Conservation (phyloP, 2,888 invertebrate species). For the Tinea pellionella region DNA sequence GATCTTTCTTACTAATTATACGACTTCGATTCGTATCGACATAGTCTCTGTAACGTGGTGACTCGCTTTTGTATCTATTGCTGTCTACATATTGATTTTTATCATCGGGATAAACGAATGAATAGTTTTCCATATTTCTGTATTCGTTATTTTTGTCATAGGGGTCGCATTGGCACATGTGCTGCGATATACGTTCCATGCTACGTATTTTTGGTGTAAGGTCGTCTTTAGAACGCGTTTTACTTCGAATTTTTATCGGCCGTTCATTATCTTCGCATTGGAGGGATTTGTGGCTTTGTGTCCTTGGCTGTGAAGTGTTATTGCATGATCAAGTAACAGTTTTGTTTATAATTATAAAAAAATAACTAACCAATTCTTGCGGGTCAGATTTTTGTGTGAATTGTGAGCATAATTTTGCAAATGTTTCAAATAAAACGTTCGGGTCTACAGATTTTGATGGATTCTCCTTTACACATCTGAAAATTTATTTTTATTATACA, state of each 20-base stretch:
- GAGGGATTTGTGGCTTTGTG: constrained; percentile 54
- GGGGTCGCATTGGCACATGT: neutral
- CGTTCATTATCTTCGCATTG: constrained; percentile 44
- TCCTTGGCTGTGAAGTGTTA: constrained; percentile 30
- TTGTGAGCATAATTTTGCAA: constrained; percentile 48
- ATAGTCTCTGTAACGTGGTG: neutral
- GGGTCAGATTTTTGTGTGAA: constrained; percentile 31
- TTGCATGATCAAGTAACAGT: neutral
- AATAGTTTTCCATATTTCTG: neutral
- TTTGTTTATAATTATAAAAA: neutral
- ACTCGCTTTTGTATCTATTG: neutral
- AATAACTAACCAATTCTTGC: constrained; percentile 25
- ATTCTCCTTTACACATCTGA: constrained; percentile 24
- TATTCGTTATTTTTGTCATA: neutral
- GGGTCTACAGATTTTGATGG: constrained; percentile 31
- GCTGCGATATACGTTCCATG: neutral
- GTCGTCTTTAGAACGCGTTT: constrained; percentile 31
- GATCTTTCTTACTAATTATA: constrained; percentile 17
- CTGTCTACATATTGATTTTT: neutral
- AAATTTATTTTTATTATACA: neutral
- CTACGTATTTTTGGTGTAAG: constrained; percentile 21
- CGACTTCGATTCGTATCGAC: constrained; percentile 31
- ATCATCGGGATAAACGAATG: neutral
- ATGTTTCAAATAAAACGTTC: constrained; percentile 42
- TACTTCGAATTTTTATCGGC: constrained; percentile 28